Conservation (phyloP, 2,888 invertebrate genomes). For the Beris morrisii region DNA sequence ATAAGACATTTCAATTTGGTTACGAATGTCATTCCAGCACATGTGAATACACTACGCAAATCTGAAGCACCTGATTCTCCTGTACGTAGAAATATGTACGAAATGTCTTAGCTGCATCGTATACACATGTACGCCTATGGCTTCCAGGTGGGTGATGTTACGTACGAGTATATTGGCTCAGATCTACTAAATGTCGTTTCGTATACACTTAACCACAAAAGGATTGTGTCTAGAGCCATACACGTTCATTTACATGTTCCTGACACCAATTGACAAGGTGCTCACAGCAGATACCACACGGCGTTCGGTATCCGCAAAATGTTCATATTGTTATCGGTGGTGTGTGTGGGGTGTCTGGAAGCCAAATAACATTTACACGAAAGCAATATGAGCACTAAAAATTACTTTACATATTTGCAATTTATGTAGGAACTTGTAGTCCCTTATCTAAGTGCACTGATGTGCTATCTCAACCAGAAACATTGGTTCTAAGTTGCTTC, state of each 20-base stretch:
- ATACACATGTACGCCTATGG: background rate
- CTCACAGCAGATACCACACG: conserved; percentile 40
- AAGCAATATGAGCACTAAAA: too few relatives aligned
- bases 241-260: conserved; percentile 43
- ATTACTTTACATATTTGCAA: too few relatives aligned
- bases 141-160: conserved; percentile 11
- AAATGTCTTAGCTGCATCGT: conserved; percentile 14
- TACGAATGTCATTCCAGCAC: background rate
- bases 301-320: conserved; percentile 14
- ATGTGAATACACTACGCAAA: conserved; percentile 13
- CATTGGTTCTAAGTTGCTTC: too few relatives aligned
- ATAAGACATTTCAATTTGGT: conserved; percentile 23
- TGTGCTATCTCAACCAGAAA: too few relatives aligned
- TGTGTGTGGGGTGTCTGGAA: too few relatives aligned
- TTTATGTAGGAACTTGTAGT: too few relatives aligned
- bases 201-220: conserved; percentile 27
- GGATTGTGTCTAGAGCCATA: conserved; percentile 11
- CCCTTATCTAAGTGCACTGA: too few relatives aligned
- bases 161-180: conserved; percentile 2
- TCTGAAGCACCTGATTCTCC: background rate
- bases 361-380: too few relatives aligned
- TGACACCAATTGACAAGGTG: conserved; percentile 42
- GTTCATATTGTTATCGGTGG: conserved; percentile 5
- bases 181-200: conserved; percentile 15
- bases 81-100: background rate